Evolutionary conservation across 2,113 vertebrate genomes (phyloP), one percentile per base, ranked within the genome.

Genomic region (Pedetes capensis): DNA sequence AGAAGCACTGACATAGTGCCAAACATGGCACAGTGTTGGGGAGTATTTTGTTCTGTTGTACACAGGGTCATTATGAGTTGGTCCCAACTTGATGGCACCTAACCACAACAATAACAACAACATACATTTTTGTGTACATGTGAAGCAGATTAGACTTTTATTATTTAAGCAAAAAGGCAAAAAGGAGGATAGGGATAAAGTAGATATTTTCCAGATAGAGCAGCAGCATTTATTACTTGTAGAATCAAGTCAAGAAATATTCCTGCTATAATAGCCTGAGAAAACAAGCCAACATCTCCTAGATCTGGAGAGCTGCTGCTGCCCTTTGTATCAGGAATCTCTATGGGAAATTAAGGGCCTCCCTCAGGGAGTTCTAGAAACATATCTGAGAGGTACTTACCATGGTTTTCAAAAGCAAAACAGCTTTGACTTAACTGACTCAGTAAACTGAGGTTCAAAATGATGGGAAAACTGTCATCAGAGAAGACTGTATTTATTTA

Each of bases 211-310:
- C 71, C 57, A 91, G 29, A 89, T 20, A 37, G 0, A 20, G 39
- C 1, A 75, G 51, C 32, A 69, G 16, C 59, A 49, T 81, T 68
- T 89, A 72, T 96, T 61, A 88, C 49, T 39, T 75, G 95, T 82
- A 89, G 44, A 92, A 82, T 78, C 82, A 85, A 95, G 90, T 47
- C 47, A 94, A 71, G 8, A 81, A 95, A 79, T 81, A 63, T 74
- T 86, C 82, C 74, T 88, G 53, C 34, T 78, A 37, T 55, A 34
- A 49, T 27, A 75, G n/a, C 29, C 51, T 75, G 53, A 89, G 53
- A 87, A 94, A 84, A 78, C 20, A 84, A 88, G 61, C 4, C 57
- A 87, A 47, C 39, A 66, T 68, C 29, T 76, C 29, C 32, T 66
- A 4, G 5, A 29, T 22, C 32, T 11, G 18, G 34, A 80, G 0